Conservation (phyloP, 2,113 vertebrate species). For the Enhydra lutris region DNA sequence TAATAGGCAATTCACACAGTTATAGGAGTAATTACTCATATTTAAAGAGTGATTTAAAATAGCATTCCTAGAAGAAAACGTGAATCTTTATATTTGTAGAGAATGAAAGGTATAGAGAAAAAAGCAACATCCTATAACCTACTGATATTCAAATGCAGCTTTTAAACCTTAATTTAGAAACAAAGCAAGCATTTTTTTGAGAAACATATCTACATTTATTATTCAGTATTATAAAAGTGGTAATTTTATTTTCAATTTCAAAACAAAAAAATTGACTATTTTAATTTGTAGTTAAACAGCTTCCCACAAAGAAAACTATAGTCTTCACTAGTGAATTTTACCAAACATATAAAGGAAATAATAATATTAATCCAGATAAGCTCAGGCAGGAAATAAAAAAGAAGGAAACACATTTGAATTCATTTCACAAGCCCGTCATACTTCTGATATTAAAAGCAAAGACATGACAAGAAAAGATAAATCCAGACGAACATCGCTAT, state of each 20-base stretch:
- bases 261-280: neutral
- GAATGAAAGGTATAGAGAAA: neutral
- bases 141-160: neutral
- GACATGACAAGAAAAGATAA: neutral
- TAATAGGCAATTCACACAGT: slow-evolving; percentile 22
- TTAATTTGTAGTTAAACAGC: neutral
- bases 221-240: neutral
- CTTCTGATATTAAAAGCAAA: neutral
- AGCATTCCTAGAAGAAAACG: neutral
- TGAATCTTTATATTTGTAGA: neutral
- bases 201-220: neutral
- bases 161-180: neutral
- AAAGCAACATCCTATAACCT: neutral
- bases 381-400: neutral
- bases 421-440: neutral
- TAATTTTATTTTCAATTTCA: neutral
- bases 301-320: neutral
- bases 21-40: neutral
- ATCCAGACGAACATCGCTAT: neutral
- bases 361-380: neutral
- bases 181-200: neutral
- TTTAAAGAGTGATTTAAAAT: slow-evolving; percentile 5
- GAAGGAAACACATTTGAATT: neutral
- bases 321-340: neutral
- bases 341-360: neutral